Conservation (phyloP, 2,888 invertebrate genomes). For the Odontocolon sp. region DNA sequence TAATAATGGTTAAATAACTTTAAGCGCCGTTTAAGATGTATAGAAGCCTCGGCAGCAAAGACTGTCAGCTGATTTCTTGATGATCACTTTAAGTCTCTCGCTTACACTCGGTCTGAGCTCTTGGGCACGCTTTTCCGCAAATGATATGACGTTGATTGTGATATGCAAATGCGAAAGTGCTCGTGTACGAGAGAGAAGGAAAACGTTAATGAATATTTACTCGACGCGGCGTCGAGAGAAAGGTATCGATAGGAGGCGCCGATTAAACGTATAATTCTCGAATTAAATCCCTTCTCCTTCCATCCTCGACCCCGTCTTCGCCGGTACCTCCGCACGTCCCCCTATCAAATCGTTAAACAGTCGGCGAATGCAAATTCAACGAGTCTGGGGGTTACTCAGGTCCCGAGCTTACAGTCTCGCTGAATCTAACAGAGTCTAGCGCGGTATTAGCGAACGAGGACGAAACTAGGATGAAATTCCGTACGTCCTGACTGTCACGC, state of each 20-base stretch:
- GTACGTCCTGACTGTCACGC: too few relatives aligned
- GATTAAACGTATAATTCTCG: slow-evolving; percentile 80
- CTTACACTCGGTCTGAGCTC: not conserved
- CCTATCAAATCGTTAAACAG: slow-evolving; percentile 74
- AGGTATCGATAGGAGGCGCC: slow-evolving; percentile 69
- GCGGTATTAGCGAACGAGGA: not conserved
- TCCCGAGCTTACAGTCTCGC: slow-evolving; percentile 33
- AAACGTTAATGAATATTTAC: slow-evolving; percentile 79
- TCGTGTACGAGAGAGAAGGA: not conserved
- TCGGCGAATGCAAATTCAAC: slow-evolving; percentile 72
- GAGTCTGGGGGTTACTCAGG: slow-evolving; percentile 53
- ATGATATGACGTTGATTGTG: slow-evolving; percentile 78
- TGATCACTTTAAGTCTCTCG: not conserved
- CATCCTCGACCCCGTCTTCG: not conserved
- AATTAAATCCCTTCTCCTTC: slow-evolving; percentile 71
- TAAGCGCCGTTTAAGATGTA: too few relatives aligned
- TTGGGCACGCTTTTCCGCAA: slow-evolving; percentile 65
- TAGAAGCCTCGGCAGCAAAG: too few relatives aligned
- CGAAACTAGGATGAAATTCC: not conserved
- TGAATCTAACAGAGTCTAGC: not conserved
- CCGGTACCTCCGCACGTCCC: slow-evolving; percentile 48
- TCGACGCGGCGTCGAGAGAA: slow-evolving; percentile 63
- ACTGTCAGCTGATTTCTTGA: not conserved
- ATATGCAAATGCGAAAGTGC: slow-evolving; percentile 74
- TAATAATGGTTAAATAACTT: not conserved